These are phyloP conservation scores for Dynastes hyllus DNA, from an alignment of 2,888 invertebrate species.

Conservation along the genomic window DNA sequence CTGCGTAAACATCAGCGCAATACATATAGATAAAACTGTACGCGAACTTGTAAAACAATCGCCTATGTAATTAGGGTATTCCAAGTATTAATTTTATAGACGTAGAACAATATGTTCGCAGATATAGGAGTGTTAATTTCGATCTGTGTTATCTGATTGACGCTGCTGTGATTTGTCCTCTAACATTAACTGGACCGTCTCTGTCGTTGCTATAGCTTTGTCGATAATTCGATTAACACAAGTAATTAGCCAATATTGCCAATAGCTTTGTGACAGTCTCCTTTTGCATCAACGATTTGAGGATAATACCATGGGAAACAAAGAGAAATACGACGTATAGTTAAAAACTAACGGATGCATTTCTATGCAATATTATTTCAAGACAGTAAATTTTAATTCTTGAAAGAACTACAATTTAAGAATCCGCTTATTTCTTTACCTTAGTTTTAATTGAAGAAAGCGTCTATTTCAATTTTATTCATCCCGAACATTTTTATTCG, in stretches of 20 bases:
- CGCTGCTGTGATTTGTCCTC: slow-evolving; percentile 12
- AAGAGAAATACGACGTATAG: no score
- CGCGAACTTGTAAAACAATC: neutral
- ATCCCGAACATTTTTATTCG: no score
- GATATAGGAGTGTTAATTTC: slow-evolving; percentile 13
- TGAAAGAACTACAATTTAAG: no score
- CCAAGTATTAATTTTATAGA: slow-evolving; percentile 16
- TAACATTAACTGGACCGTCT: slow-evolving; percentile 8
- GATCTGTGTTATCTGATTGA: slow-evolving; percentile 19
- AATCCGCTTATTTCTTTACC: no score
- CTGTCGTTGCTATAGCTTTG: slow-evolving; percentile 33
- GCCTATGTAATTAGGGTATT: neutral
- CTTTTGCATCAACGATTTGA: neutral
- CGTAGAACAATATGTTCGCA: neutral
- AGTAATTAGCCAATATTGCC: slow-evolving; percentile 31
- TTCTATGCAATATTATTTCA: no score
- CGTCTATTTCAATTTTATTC: no score
- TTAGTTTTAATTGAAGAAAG: no score
- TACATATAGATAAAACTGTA: neutral
- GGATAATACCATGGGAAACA: slow-evolving; percentile 9
- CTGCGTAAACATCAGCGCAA: neutral
- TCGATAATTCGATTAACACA: slow-evolving; percentile 38
- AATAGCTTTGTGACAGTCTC: slow-evolving; percentile 8
- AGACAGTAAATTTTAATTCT: no score
- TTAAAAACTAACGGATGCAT: no score